Evolutionary conservation across 2,888 invertebrate genomes (phyloP).

Genomic region (Lithophane semibrunnea): DNA sequence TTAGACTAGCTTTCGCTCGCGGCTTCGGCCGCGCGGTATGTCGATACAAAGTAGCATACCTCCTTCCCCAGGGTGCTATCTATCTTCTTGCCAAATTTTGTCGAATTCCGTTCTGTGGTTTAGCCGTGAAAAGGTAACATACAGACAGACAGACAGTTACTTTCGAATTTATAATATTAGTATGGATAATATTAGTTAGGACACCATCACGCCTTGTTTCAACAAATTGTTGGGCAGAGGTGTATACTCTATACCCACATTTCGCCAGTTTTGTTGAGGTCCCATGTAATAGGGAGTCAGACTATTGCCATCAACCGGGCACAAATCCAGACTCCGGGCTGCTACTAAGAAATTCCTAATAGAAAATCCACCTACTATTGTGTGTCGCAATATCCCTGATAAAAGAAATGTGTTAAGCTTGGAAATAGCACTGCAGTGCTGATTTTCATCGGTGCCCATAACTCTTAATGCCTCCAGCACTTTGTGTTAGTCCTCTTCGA

Average conservation of each 20-base stretch:
- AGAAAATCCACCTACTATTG: no score
- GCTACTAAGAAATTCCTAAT: neutral
- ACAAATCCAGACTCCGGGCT: neutral
- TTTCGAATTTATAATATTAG: no score
- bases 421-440: slow-evolving; percentile 10
- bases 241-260: neutral
- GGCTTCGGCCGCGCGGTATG: no score
- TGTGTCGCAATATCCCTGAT: neutral
- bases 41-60: no score
- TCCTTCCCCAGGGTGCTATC: no score
- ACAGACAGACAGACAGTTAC: no score
- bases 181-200: neutral
- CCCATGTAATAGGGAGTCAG: no score
- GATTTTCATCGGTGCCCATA: slow-evolving; percentile 26
- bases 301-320: neutral
- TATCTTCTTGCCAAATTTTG: no score
- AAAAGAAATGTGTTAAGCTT: slow-evolving; percentile 16
- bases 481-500: slow-evolving; percentile 24
- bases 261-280: no score
- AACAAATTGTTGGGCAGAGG: neutral
- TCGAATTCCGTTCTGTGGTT: no score
- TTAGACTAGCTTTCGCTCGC: no score
- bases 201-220: neutral
- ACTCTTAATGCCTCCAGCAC: slow-evolving; percentile 23
- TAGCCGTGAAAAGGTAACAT: no score